Percentiles rank a stretch among this genome's conserved stretches.
Evolutionary conservation across 2,888 invertebrate species (phyloP).

Genomic region (Phengaris arion): DNA sequence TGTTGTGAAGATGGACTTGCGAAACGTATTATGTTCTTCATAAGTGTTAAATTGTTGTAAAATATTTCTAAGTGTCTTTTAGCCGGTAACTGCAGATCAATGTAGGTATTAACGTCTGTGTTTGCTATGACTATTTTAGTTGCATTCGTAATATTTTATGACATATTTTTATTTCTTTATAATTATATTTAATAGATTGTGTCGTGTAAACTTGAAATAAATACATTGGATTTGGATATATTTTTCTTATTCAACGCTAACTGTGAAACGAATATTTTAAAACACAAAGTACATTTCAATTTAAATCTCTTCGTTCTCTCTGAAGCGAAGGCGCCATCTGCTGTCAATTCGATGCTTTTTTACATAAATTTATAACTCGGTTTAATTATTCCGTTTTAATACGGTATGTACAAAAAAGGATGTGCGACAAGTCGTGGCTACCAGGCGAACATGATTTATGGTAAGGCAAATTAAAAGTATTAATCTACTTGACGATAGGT

Average conservation of each 20-base stretch:
- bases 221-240: conserved; percentile 34
- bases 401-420: too few species aligned
- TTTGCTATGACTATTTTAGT: conserved; percentile 30
- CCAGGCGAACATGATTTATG: too few species aligned
- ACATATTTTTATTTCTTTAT: conserved; percentile 46
- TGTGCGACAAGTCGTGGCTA: too few species aligned
- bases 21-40: conserved; percentile 17
- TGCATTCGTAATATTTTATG: conserved; percentile 31
- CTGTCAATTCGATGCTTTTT: too few species aligned
- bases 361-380: too few species aligned
- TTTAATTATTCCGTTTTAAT: too few species aligned
- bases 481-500: too few species aligned
- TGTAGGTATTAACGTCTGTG: neutral
- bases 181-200: conserved; percentile 50
- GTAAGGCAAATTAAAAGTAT: too few species aligned
- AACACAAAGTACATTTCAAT: too few species aligned
- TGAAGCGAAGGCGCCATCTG: too few species aligned
- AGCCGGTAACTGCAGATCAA: neutral
- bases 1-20: conserved; percentile 1
- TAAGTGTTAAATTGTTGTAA: conserved; percentile 26
- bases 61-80: conserved; percentile 26
- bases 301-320: too few species aligned
- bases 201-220: conserved; percentile 64
- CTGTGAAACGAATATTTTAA: neutral
- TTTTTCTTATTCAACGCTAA: conserved; percentile 33